Evolutionary conservation across 2,113 vertebrate genomes (phyloP), one percentile per base, ranked within the genome.

Genomic region (Dicaeum eximium): DNA sequence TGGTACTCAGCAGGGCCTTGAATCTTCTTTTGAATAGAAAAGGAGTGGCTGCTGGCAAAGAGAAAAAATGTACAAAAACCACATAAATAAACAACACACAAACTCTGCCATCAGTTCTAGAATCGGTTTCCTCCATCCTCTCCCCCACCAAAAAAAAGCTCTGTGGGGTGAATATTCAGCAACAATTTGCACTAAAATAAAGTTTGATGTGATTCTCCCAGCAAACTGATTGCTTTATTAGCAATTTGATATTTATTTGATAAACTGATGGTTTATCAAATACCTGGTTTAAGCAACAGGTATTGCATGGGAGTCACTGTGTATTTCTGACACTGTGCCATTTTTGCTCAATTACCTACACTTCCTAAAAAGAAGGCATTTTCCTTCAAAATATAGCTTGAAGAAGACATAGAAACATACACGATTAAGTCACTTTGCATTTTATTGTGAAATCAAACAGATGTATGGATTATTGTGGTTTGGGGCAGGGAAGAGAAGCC

Each of bases 91-190:
- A 33, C 11, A 18, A 15, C 15, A 21, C 14, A 19, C 4, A 44
- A 79, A 14, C 4, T 37, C 31, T 27, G 0, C 9, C 35, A 14
- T 12, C 1, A 4, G 5, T 42, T 71, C 28, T 1, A 62, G 50
- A 25, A 60, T 28, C 6, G 0, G 10, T 25, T 92, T 54, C 38
- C 16, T 58, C 9, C 13, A 27, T 40, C 6, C 2, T 20, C 8
- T 3, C 2, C 4, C 3, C 1, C 2, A 1, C 4, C 4, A 3
- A 5, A 16, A 45, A 45, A 44, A 58, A 23, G 1, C 5, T 45
- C 42, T 28, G 6, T 67, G 30, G 7, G 6, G 9, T 17, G 2
- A 79, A 75, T 17, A 20, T 12, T 45, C 38, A 67, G 13, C 70
- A 66, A 16, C 27, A 24, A 5, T 38, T 79, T 35, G 35, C 24